Evolutionary conservation across 2,113 vertebrate species (phyloP).

Genomic region (Prietella phreatophila): DNA sequence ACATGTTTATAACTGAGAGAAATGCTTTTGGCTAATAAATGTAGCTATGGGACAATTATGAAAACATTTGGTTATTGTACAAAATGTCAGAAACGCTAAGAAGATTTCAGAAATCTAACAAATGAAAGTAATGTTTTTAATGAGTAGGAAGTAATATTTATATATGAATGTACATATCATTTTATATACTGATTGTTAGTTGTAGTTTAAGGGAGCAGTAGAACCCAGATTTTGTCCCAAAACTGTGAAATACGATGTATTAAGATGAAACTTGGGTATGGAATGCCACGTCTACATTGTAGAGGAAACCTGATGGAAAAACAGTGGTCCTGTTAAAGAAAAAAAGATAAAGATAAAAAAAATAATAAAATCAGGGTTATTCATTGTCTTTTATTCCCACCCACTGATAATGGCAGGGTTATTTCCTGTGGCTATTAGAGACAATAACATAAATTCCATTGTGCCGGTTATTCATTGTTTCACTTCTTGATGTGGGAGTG

Average conservation of each 20-base stretch:
- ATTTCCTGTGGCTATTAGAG: constrained; percentile 83
- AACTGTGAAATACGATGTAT: constrained; percentile 24
- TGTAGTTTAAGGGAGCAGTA: background rate
- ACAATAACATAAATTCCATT: constrained; percentile 84
- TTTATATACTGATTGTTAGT: background rate
- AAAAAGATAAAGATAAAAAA: constrained; percentile 63
- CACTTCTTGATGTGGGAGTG: constrained; percentile 78
- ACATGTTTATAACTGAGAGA: background rate
- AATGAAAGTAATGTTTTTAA: background rate
- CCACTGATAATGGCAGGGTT: constrained; percentile 82
- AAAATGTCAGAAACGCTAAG: background rate
- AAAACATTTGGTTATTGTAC: background rate
- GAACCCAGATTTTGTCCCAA: background rate
- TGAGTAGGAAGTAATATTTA: background rate
- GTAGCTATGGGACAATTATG: background rate
- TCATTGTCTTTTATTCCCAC: constrained; percentile 84
- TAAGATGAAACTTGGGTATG: constrained; percentile 2
- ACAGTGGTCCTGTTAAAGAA: constrained; percentile 68
- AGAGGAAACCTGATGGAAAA: constrained; percentile 75
- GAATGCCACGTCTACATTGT: constrained; percentile 32
- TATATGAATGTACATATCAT: background rate
- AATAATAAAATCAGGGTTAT: constrained; percentile 77
- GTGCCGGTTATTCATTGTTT: constrained; percentile 85
- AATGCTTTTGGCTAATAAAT: background rate
- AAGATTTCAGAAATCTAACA: background rate